phyloP scores from a whole-genome alignment of 1,140 invertebrate species.

The Babylonia areolata region DNA sequence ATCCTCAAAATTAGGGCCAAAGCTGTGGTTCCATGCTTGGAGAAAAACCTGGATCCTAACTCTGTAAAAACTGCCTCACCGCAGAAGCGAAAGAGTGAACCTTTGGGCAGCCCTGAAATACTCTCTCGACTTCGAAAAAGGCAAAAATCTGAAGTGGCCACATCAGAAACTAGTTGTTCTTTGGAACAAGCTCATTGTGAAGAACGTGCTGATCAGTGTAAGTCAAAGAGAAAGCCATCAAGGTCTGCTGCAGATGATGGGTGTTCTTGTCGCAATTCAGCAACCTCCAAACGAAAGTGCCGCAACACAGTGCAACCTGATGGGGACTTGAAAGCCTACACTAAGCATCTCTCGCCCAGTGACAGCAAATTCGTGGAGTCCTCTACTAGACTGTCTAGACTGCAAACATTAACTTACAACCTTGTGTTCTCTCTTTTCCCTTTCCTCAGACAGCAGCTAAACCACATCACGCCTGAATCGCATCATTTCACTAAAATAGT shows the following conservation, averaged over 20 bases:
- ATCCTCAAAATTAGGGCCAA: slow-evolving; percentile 23
- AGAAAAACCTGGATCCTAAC: not conserved
- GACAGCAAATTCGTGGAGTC: slow-evolving; percentile 40
- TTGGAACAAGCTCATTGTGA: not conserved
- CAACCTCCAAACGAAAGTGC: not conserved
- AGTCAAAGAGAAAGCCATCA: not conserved
- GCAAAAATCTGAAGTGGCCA: not conserved
- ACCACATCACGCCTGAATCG: slow-evolving; percentile 42
- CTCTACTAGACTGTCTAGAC: slow-evolving; percentile 24
- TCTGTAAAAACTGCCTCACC: not conserved
- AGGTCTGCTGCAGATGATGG: not conserved
- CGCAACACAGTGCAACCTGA: slow-evolving; percentile 31
- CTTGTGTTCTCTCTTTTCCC: slow-evolving; percentile 48
- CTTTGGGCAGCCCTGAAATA: slow-evolving; percentile 44
- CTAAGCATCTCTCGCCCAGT: slow-evolving; percentile 6
- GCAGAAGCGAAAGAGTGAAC: slow-evolving; percentile 28
- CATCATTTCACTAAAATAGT: slow-evolving; percentile 29
- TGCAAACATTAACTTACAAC: slow-evolving; percentile 40
- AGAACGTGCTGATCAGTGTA: not conserved
- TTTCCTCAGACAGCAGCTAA: slow-evolving; percentile 31
- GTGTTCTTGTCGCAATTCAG: slow-evolving; percentile 1
- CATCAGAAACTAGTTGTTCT: not conserved
- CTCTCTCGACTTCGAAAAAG: slow-evolving; percentile 22
- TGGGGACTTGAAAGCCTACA: slow-evolving; percentile 10
- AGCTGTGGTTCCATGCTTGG: not conserved